phyloP scores from a whole-genome alignment of 35 echinoderm and acorn worm species.

The Lytechinus variegatus region DNA sequence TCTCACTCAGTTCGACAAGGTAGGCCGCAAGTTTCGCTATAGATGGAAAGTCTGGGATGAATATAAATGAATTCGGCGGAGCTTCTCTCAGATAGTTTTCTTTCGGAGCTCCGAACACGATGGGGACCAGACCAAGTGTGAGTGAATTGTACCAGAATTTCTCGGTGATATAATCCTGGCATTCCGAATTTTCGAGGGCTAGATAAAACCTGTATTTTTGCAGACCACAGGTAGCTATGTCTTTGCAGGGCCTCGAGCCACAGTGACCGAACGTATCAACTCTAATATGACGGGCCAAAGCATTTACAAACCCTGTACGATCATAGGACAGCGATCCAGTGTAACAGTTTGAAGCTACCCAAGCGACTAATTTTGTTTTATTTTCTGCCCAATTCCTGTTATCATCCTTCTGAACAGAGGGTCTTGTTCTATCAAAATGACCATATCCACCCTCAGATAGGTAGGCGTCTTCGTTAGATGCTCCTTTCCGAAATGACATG shows the following conservation, averaged over 20 bases:
- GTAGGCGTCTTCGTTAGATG: background rate
- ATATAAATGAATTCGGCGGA: conserved; percentile 64
- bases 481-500: background rate
- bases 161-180: conserved; percentile 62
- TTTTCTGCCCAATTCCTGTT: background rate
- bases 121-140: conserved; percentile 21
- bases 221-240: background rate
- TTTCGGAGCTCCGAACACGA: conserved; percentile 55
- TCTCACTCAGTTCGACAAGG: background rate
- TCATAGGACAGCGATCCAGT: background rate
- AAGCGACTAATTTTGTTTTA: background rate
- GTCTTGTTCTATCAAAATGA: background rate
- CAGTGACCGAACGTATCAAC: background rate
- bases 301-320: background rate
- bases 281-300: background rate
- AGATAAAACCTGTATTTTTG: conserved; percentile 64
- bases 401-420: background rate
- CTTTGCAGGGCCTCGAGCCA: background rate
- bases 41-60: conserved; percentile 46
- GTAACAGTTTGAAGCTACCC: background rate
- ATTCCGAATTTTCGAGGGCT: conserved; percentile 57
- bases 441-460: background rate
- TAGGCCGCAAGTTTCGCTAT: conserved; percentile 49
- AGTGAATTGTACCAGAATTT: conserved; percentile 50
- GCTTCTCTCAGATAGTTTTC: conserved; percentile 54